Base-by-base conservation (phyloP, 2,797 vertebrate species). In the Sphaeramia orbicularis region DNA sequence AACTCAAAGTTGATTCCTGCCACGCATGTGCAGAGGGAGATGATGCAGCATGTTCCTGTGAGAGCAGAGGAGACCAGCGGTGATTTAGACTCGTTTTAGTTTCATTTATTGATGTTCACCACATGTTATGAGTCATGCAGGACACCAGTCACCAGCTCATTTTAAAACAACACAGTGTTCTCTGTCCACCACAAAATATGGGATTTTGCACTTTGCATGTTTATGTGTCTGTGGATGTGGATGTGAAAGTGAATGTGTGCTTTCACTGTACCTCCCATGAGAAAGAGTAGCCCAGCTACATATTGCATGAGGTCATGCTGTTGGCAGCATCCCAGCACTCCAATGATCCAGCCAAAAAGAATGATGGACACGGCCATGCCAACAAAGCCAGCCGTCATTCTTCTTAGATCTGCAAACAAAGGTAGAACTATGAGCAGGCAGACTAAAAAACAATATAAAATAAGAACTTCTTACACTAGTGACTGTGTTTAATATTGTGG, bases 301-400 rank as follows among this genome's bases (percentile, higher is more conserved):
- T 98, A 98, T 91, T 97, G 96, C 96, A 98, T 98, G 87, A 98
- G 96, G 88, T 97, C 96, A 90, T 97, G 96, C 90, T 96, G 95
- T 84, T 97, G 96, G 90, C 95, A 97, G 93, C 96, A 97, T 82
- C 96, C 96, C 92, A 98, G 91, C 83, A 96, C 95, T 62, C 96
- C 96, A 12, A 98, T 95, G 91, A 96, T 91, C 96, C 96, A 98
- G 74, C 96, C 96, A 78, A 98, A 98, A 36, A 97, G 93, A 81
- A 98, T 97, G 91, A 98, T 98, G 91, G 96, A 96, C 69, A 98
- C 95, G 0, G 96, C 96, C 96, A 98, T 98, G 73, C 96, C 96
- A 67, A 97, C 96, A 70, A 98, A 98, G 74, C 96, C 96, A 1
- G 96, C 96, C 15, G 96, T 98, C 96, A 98, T 98, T 84, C 96